Percentiles rank a stretch among this genome's conserved stretches.
phyloP scores from a whole-genome alignment of 2,797 vertebrate genomes.

The Tamandua tetradactyla region DNA sequence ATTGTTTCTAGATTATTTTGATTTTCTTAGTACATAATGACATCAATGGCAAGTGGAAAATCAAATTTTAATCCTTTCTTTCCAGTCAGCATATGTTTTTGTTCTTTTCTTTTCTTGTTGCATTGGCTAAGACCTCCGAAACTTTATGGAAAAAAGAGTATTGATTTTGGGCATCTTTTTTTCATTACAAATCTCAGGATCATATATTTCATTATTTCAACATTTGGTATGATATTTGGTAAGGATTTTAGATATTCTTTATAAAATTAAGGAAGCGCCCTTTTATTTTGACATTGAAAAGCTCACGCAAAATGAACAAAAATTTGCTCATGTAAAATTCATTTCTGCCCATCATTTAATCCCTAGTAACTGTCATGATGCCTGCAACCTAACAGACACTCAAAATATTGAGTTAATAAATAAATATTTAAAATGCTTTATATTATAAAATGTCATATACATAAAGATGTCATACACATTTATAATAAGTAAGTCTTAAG shows the following conservation, averaged over 20 bases:
- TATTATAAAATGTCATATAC: too few species aligned
- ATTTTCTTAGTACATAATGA: neutral
- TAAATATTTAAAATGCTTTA: neutral
- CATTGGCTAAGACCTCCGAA: neutral
- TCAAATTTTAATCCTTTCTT: neutral
- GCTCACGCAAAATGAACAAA: neutral
- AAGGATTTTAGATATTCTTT: neutral
- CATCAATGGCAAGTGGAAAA: neutral
- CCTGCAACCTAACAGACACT: neutral
- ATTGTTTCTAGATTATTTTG: neutral
- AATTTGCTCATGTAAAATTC: too few species aligned
- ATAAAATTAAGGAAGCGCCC: neutral
- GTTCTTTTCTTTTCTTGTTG: neutral
- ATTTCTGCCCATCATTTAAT: neutral
- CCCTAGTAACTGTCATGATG: neutral
- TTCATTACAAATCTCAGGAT: neutral
- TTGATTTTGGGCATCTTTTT: neutral
- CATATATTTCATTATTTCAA: neutral
- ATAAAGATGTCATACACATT: neutral
- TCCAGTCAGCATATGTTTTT: too few species aligned
- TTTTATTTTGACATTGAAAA: neutral
- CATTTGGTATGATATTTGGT: neutral
- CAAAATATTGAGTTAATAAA: neutral
- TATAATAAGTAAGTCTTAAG: neutral
- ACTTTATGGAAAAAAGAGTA: neutral